A percentile compares a stretch with the other conserved stretches of the same genome.
These are phyloP conservation scores for Achlya flavicornis DNA, from an alignment of 2,888 invertebrate genomes.

Conservation along the genomic window DNA sequence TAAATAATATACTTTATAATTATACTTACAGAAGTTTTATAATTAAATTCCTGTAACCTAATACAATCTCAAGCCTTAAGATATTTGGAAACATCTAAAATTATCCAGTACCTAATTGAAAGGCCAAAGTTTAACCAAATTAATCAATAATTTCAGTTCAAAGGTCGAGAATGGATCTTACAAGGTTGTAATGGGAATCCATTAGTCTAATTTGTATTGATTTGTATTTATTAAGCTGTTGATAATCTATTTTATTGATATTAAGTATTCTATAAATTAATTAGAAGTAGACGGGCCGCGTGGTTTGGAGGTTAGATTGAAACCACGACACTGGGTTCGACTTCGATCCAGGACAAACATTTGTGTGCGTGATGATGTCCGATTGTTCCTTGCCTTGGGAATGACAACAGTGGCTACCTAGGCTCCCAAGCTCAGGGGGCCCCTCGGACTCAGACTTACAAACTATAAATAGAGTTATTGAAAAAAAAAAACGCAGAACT, in stretches of 20 bases:
- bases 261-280: not conserved
- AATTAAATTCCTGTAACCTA: not conserved
- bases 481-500: too few relatives aligned
- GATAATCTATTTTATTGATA: not conserved
- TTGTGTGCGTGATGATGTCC: too few relatives aligned
- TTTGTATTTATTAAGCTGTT: not conserved
- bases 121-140: not conserved
- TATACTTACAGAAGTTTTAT: too few relatives aligned
- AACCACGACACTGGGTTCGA: too few relatives aligned
- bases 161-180: not conserved
- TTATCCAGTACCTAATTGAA: not conserved
- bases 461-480: too few relatives aligned
- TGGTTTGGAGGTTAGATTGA: not conserved
- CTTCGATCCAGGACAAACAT: too few relatives aligned
- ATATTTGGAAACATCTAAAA: slow-evolving; percentile 1
- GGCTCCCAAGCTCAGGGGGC: too few relatives aligned
- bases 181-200: not conserved
- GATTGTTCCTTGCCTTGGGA: too few relatives aligned
- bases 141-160: not conserved
- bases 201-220: slow-evolving; percentile 10
- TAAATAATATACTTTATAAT: too few relatives aligned
- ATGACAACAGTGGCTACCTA: too few relatives aligned
- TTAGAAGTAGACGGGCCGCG: not conserved
- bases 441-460: too few relatives aligned
- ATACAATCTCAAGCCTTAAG: not conserved